Base-by-base conservation (phyloP, 92 coral and sea anemone genomes). In the Diadumene lineata region DNA sequence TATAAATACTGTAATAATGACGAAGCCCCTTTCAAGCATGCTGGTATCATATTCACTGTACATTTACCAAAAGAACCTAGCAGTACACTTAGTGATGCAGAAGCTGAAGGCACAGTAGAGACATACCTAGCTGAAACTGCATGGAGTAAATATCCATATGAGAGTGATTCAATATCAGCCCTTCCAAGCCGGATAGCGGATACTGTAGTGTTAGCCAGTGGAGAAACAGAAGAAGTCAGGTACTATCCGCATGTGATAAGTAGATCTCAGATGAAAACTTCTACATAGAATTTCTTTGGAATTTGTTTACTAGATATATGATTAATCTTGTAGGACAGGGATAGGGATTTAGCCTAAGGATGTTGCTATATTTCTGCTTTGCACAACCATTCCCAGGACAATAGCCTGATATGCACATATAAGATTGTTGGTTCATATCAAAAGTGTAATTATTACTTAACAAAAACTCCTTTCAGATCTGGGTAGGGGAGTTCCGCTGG, bases 1-100 rank as follows among this genome's bases (percentile, higher is more conserved):
- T 87, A 90, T 58, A 58, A 88, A 1, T 93, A 88, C 34, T 93
- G 98, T 51, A 94, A 93, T 60, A 89, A 85, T 60, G 93, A 93
- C 63, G 85, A 90, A 70, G 93, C 98, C 28, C 91, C 81, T 0
- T 84, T 80, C 60, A 88, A 85, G 31, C 88, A 81, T 19, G 88
- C 85, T 1, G 86, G 88, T 2, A 74, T 93, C 11, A 55, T 93
- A 31, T 91, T 93, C 76, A 93, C 98, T 15, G 91, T 93, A 1
- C 79, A 83, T 55, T 53, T 93, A 31, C 93, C 93, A 29, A 43
- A 10, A 4, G 87, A 74, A 21, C 90, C 89, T 28, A 71, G 76
- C 50, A 38, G 77, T 34, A 68, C 87, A 15, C 68, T 86, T 31
- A 2, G 53, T 7, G 82, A 87, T 3, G 76, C 65, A 0, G 91